These are phyloP conservation scores for Euwallacea similis DNA, from an alignment of 1,140 invertebrate genomes.

Conservation along the genomic window DNA sequence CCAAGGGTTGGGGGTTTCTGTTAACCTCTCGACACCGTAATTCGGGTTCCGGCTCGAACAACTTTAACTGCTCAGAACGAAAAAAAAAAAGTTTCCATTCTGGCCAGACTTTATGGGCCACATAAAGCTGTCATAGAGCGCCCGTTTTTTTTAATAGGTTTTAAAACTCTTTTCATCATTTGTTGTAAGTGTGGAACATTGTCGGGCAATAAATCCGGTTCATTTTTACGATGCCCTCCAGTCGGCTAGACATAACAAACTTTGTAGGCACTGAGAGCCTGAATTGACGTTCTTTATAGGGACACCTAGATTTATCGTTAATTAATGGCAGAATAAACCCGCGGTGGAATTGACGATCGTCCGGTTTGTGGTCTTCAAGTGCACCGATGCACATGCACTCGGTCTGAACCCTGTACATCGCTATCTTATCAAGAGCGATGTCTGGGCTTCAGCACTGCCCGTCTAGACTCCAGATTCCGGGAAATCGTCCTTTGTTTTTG, in stretches of 20 bases:
- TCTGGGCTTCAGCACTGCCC: conserved; percentile 3
- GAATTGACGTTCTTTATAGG: no score
- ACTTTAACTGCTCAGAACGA: neutral
- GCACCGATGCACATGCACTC: conserved; percentile 1
- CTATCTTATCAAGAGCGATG: conserved; percentile 22
- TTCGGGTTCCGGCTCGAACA: neutral
- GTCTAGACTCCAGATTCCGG: conserved; percentile 35
- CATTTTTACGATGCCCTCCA: conserved; percentile 11
- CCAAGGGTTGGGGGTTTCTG: neutral
- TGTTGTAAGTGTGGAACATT: neutral
- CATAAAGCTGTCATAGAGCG: neutral
- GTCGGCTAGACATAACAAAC: conserved; percentile 16
- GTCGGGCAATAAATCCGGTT: neutral
- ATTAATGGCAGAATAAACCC: no score
- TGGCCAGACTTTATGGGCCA: neutral
- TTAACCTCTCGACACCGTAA: neutral
- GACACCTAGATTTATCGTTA: no score
- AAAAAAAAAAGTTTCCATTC: neutral
- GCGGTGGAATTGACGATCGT: conserved; percentile 5
- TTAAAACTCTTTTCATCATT: conserved; percentile 13
- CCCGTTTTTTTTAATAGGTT: conserved; percentile 8
- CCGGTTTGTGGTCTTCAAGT: conserved; percentile 1
- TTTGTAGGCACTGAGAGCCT: neutral
- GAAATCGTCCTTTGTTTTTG: conserved; percentile 20
- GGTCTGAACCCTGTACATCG: conserved; percentile 9